Evolutionary conservation across 2,888 invertebrate species (phyloP), one percentile per base, ranked within the genome.

Genomic region (Volucella inflata): DNA sequence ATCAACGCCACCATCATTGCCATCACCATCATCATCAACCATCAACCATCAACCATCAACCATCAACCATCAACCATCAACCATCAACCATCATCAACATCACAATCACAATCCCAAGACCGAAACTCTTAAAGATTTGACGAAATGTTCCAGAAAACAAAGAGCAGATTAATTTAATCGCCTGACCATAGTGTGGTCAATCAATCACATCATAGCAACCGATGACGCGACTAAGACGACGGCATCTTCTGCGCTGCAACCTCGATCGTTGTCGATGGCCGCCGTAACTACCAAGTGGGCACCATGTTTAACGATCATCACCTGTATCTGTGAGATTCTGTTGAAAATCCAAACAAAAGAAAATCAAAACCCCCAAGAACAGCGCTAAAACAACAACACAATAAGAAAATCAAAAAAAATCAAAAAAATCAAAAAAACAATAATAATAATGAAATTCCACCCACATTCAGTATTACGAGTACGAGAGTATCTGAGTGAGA

Each of bases 161-260:
- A 85, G 75, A 81, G 67, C 76, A 68, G 68, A 85, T 85, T 81
- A 81, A 81, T 81, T 81, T 85, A 77, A 85, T 81, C 76, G 68
- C 55, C 74, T 44, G 60, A 59, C 72, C 72, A 38, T 67, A 85
- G 81, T 77, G 81, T 72, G 76, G 81, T 77, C 85, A 77, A 85
- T 85, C 81, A 81, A 85, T 85, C 85, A 85, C 30, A 30, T 30
- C 30, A 30, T 30, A 30, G 30, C 30, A 30, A 30, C 30, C 30
- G 30, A 30, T 6, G 30, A 30, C 30, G 30, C 6, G 6, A 3
- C 30, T 30, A n/a, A n/a, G n/a, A 30, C 30, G 30, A 30, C 67
- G 38, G 59, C 53, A 75, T 80, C 75, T 71, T 79, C 80, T 75
- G 71, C 83, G 46, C 16, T 36, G n/a, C 72, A 55, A 67, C 12